Evolutionary conservation across 2,797 vertebrate species (phyloP).

Genomic region (Manis javanica): DNA sequence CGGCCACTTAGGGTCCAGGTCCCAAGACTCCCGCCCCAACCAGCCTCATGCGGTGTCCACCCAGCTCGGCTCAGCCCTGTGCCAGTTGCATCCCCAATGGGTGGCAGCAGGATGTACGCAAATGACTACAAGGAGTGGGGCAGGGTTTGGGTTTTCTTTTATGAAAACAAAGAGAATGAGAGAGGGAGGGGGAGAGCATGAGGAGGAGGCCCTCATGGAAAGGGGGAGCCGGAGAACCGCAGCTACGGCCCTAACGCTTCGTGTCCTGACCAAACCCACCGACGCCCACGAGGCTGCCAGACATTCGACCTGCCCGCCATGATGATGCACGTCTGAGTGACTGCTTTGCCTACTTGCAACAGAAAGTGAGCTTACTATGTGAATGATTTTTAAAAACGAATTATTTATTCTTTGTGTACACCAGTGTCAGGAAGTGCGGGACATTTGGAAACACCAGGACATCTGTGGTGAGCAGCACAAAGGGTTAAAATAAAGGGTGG

Average conservation of each 20-base stretch:
- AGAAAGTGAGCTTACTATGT: neutral
- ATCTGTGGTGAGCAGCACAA: neutral
- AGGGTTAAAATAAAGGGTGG: neutral
- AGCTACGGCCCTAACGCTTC: fast-evolving
- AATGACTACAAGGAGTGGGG: neutral
- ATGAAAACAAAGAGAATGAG: neutral
- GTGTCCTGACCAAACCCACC: neutral
- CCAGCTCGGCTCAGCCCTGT: neutral
- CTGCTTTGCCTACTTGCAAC: neutral
- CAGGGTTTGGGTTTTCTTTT: neutral
- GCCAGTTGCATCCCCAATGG: too few relatives aligned
- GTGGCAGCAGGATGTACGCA: too few relatives aligned
- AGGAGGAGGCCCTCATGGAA: fast-evolving
- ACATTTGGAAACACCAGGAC: neutral
- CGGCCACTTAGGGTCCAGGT: neutral
- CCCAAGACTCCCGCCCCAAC: neutral
- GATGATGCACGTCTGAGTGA: neutral
- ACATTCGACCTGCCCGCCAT: fast-evolving
- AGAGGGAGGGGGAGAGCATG: neutral
- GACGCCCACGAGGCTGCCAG: neutral
- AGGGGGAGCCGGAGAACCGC: neutral
- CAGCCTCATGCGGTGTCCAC: too few relatives aligned
- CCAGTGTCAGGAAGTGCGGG: neutral
- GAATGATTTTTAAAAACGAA: neutral
- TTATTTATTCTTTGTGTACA: neutral